A percentile compares a stretch with the other conserved stretches of the same genome.
Evolutionary conservation across 2,797 vertebrate genomes (phyloP).

Genomic region (Paguma larvata): DNA sequence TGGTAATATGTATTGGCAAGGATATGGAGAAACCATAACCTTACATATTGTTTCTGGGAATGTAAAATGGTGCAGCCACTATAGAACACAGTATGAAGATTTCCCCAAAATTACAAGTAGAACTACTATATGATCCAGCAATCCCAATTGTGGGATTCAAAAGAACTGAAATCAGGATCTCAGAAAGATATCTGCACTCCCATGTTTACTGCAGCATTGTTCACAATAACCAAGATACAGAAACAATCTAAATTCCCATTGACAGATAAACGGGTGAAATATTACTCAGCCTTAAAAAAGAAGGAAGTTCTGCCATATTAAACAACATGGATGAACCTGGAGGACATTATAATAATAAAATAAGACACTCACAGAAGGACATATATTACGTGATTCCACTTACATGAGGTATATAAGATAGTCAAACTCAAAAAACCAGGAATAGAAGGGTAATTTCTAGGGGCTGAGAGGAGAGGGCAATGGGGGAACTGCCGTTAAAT

Average conservation of each 20-base stretch:
- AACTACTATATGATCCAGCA: not conserved
- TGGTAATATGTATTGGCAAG: not conserved
- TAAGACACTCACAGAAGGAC: not conserved
- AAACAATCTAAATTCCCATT: not conserved
- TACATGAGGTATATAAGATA: not conserved
- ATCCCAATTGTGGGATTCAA: not conserved
- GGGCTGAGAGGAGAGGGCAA: not conserved
- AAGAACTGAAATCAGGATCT: conserved; percentile 5
- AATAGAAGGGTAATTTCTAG: not conserved
- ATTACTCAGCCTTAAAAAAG: not conserved
- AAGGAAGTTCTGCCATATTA: not conserved
- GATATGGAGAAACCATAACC: not conserved
- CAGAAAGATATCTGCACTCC: not conserved
- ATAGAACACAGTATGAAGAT: not conserved
- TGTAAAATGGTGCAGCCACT: not conserved
- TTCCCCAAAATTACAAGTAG: not conserved
- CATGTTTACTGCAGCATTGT: not conserved
- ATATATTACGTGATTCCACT: not conserved
- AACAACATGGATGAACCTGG: not conserved
- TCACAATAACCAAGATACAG: not conserved
- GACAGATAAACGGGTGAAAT: not conserved
- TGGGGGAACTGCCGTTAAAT: not conserved
- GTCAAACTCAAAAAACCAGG: not conserved
- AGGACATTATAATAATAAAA: conserved; percentile 13
- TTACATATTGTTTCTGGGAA: not conserved